Evolutionary conservation across 2,888 invertebrate genomes (phyloP), one percentile per base, ranked within the genome.

Genomic region (Ptilodon capucinus): DNA sequence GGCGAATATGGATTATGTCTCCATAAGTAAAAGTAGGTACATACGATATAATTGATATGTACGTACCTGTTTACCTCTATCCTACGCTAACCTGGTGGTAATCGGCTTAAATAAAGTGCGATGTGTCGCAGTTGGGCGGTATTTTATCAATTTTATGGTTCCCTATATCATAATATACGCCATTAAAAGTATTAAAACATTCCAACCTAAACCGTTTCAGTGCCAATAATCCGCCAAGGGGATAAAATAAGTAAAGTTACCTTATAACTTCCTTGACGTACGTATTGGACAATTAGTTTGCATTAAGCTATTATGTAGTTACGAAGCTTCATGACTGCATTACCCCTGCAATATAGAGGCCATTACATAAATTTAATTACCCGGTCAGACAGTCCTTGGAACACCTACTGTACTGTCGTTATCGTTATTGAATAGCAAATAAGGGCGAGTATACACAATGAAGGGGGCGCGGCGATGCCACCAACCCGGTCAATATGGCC

Each of bases 401-500:
- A 55, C 52, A 57, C 46, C 60, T 62, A 59, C 59, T n/a, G n/a
- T 32, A 35, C 17, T 63, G 65, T 68, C 70, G 79, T 76, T 76
- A 79, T 59, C 71, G 65, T 77, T 77, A 80, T 76, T 79, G 79
- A 76, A 77, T 71, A 66, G 68, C 74, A 79, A 81, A 81, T 77
- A 79, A 77, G 69, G 73, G 71, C 54, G 63, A 57, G 60, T 59
- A 71, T 51, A 65, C 64, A 67, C 51, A 53, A 9, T 52, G 55
- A 60, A 62, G 64, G 65, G 63, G 66, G 67, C 63, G 73, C 68
- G 65, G 60, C 65, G 64, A 60, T 60, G 71, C 66, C 57, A 64
- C 72, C 69, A 59, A 72, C 74, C 80, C 79, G 83, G 84, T 87
- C 86, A 86, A 86, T 87, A 86, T 74, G 74, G 64, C 70, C 71